Percentiles rank a stretch among this genome's conserved stretches.
These are phyloP conservation scores for Thalassoma bifasciatum DNA, from an alignment of 2,113 vertebrate species.

Conservation along the genomic window DNA sequence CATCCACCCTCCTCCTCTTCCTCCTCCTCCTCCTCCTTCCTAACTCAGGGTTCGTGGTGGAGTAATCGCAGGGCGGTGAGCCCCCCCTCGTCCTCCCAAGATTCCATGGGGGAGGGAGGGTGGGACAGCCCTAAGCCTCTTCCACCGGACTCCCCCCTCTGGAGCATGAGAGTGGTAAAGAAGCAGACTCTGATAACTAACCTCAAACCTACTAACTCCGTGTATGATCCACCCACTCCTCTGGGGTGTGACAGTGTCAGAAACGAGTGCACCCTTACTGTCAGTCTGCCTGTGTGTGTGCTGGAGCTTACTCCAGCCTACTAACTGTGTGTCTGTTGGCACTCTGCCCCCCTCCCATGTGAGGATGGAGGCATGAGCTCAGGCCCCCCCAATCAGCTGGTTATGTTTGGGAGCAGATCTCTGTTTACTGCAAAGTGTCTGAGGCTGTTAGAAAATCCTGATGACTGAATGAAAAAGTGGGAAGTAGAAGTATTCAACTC, in stretches of 20 bases:
- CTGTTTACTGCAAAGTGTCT: too few species aligned
- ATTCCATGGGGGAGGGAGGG: constrained; percentile 92
- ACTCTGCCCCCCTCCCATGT: too few species aligned
- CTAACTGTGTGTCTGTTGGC: too few species aligned
- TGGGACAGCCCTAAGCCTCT: constrained; percentile 93
- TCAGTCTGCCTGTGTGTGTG: neutral
- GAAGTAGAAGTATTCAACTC: too few species aligned
- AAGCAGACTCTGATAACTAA: constrained; percentile 63
- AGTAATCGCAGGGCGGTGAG: constrained; percentile 92
- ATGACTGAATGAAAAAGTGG: too few species aligned
- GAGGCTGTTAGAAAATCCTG: too few species aligned
- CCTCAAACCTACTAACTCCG: neutral
- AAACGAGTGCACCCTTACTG: neutral
- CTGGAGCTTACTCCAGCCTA: neutral
- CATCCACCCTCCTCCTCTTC: neutral
- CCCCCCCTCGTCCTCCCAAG: constrained; percentile 95
- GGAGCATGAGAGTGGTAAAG: constrained; percentile 98
- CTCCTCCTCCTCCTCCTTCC: constrained; percentile 83
- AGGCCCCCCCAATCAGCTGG: too few species aligned
- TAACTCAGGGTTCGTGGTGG: constrained; percentile 96
- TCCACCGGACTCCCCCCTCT: constrained; percentile 89
- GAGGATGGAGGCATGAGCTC: too few species aligned
- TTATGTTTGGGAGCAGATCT: too few species aligned
- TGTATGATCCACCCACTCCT: neutral
- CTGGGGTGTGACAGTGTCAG: neutral